Percentiles rank a stretch among this genome's conserved stretches.
phyloP scores from a whole-genome alignment of 2,113 vertebrate genomes.

The Neogobius melanostomus region DNA sequence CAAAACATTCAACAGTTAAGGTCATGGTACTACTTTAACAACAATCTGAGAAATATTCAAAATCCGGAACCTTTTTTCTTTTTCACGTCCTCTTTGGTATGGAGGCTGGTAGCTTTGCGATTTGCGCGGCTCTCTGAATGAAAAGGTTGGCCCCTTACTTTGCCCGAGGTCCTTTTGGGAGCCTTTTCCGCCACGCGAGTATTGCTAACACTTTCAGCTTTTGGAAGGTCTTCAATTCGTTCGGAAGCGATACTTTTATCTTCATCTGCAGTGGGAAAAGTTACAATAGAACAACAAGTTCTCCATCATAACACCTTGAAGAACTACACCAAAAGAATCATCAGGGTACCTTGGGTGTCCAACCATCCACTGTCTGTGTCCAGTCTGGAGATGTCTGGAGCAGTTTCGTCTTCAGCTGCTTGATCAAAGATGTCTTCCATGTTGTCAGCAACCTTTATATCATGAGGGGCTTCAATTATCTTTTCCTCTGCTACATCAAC shows the following conservation, averaged over 20 bases:
- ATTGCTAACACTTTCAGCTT: constrained; percentile 83
- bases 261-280: constrained; percentile 83
- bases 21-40: not conserved
- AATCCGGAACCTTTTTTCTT: constrained; percentile 94
- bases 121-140: constrained; percentile 87
- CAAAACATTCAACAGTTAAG: constrained; percentile 5
- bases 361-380: constrained; percentile 73
- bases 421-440: constrained; percentile 34
- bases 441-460: constrained; percentile 27
- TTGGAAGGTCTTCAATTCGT: constrained; percentile 89
- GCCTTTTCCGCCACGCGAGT: constrained; percentile 84
- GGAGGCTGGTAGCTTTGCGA: constrained; percentile 86
- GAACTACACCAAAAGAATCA: constrained; percentile 20
- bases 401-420: constrained; percentile 49
- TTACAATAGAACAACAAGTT: constrained; percentile 53
- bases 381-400: constrained; percentile 57
- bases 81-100: constrained; percentile 91
- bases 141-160: constrained; percentile 84
- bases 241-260: constrained; percentile 93
- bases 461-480: not conserved
- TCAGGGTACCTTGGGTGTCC: constrained; percentile 69
- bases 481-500: not conserved
- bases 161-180: constrained; percentile 87
- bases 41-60: not conserved
- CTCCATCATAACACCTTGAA: constrained; percentile 24